These are phyloP conservation scores for Acrobeloides nanus DNA, from an alignment of 2,888 invertebrate species.

Conservation along the genomic window DNA sequence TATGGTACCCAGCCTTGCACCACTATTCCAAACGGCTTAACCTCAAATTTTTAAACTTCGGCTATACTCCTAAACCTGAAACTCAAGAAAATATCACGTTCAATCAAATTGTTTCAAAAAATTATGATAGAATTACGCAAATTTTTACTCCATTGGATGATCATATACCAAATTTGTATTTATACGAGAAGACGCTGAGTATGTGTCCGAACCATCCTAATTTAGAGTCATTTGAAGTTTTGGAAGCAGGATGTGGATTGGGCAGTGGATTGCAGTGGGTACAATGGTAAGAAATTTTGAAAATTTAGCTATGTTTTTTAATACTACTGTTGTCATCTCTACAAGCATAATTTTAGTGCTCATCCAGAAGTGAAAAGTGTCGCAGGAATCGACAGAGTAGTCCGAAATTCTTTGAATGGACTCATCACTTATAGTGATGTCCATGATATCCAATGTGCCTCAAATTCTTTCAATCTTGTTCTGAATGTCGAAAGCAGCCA, in stretches of 20 bases:
- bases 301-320: too few relatives aligned
- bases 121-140: too few relatives aligned
- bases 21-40: too few relatives aligned
- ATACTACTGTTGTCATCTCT: too few relatives aligned
- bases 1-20: too few relatives aligned
- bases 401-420: too few relatives aligned
- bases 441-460: conserved; percentile 23
- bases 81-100: too few relatives aligned
- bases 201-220: conserved; percentile 31
- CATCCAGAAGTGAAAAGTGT: conserved; percentile 26
- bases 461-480: conserved; percentile 26
- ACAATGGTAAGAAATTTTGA: conserved; percentile 18
- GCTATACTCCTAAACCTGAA: too few relatives aligned
- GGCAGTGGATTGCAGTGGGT: conserved; percentile 40
- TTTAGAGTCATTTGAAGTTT: conserved; percentile 23
- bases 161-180: too few relatives aligned
- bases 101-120: too few relatives aligned
- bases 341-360: conserved; percentile 29
- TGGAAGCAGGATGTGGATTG: conserved; percentile 44
- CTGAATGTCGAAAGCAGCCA: conserved; percentile 42
- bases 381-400: conserved; percentile 26
- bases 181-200: conserved; percentile 41
- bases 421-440: conserved; percentile 40
- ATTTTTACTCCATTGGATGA: too few relatives aligned
- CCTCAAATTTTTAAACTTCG: too few relatives aligned